phyloP scores from a whole-genome alignment of 2,113 vertebrate species.

The Saccopteryx bilineata region DNA sequence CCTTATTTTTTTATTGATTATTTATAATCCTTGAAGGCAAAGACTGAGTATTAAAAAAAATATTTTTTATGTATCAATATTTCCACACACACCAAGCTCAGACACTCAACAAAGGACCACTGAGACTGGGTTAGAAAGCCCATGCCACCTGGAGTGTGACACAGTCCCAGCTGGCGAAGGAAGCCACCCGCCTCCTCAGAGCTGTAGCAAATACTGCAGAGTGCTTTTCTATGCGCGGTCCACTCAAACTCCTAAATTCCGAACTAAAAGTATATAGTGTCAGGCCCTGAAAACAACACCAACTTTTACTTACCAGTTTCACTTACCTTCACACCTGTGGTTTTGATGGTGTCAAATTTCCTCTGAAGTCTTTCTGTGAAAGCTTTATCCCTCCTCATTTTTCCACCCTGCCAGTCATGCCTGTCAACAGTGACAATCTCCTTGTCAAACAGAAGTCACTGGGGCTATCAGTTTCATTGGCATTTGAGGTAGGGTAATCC shows the following conservation, averaged over 20 bases:
- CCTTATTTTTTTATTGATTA: not conserved
- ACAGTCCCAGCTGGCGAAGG: not conserved
- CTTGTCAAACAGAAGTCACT: conserved; percentile 75
- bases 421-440: conserved; percentile 67
- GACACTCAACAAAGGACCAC: not conserved
- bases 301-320: conserved; percentile 82
- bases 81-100: not conserved
- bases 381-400: conserved; percentile 46
- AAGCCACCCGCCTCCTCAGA: not conserved
- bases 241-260: conserved; percentile 9
- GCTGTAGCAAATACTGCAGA: not conserved
- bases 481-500: conserved; percentile 66
- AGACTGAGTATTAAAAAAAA: not conserved
- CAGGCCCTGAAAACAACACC: conserved; percentile 40
- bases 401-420: conserved; percentile 62
- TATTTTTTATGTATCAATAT: not conserved
- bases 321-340: conserved; percentile 82
- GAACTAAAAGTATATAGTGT: conserved; percentile 1
- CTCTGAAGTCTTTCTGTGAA: conserved; percentile 72
- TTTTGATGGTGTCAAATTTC: conserved; percentile 81
- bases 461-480: conserved; percentile 52
- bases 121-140: not conserved
- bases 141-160: not conserved
- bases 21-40: not conserved
- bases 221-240: not conserved